Conservation (phyloP, 1,140 invertebrate species). For the Neotoxoptera formosana region DNA sequence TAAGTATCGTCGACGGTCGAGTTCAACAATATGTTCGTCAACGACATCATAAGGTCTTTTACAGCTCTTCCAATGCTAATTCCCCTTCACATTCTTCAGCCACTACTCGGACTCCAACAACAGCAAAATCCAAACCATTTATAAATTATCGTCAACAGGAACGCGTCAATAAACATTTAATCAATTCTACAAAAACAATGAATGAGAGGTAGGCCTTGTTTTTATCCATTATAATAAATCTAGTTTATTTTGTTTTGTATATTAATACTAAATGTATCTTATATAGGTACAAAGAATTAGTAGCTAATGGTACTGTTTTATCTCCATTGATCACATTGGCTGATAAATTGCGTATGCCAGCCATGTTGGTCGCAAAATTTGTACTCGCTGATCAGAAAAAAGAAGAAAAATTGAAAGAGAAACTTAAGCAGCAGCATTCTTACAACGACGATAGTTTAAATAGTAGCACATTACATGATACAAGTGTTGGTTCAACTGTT, state of each 20-base stretch:
- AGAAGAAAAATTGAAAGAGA: conserved; percentile 15
- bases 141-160: background rate
- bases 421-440: background rate
- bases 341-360: conserved; percentile 36
- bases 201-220: background rate
- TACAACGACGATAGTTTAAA: background rate
- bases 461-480: background rate
- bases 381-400: background rate
- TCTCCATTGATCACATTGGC: conserved; percentile 27
- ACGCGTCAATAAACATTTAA: background rate
- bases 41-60: conserved; percentile 9
- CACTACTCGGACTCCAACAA: background rate
- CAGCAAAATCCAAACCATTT: background rate
- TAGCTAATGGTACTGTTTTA: background rate
- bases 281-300: conserved; percentile 23
- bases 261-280: background rate
- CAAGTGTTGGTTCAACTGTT: background rate
- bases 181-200: background rate
- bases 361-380: conserved; percentile 40
- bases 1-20: background rate
- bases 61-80: background rate
- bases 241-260: background rate
- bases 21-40: conserved; percentile 21
- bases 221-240: background rate
- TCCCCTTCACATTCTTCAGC: background rate